phyloP scores from a whole-genome alignment of 1,140 invertebrate genomes.

The Coenobita brevimanus region DNA sequence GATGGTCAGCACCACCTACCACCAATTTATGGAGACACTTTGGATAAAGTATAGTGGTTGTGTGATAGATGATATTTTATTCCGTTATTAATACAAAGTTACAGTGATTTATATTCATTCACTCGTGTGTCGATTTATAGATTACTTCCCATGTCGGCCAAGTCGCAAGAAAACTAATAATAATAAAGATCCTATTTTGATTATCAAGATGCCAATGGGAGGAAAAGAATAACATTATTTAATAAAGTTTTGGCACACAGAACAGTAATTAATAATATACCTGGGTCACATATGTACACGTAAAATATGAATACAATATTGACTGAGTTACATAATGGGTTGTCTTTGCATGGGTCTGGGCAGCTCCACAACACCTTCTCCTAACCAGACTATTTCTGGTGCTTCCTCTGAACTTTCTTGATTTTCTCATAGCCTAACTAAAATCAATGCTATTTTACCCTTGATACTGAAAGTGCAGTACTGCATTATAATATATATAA shows the following conservation, averaged over 20 bases:
- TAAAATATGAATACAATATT: constrained; percentile 61
- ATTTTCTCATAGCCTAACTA: no score
- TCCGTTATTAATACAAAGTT: constrained; percentile 65
- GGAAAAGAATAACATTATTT: no score
- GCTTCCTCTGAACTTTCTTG: no score
- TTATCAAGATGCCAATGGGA: constrained; percentile 42
- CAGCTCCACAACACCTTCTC: no score
- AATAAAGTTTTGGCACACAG: constrained; percentile 56
- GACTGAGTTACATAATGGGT: constrained; percentile 64
- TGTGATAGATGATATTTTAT: constrained; percentile 61
- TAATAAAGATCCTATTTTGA: constrained; percentile 59
- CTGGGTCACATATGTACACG: constrained; percentile 43
- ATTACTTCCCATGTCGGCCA: constrained; percentile 55
- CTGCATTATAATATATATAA: no score
- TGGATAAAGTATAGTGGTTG: background rate
- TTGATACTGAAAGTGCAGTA: no score
- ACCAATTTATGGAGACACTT: background rate
- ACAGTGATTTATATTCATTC: constrained; percentile 65
- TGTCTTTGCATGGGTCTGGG: no score
- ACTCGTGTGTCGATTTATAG: constrained; percentile 62
- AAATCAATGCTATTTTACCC: no score
- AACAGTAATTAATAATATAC: constrained; percentile 52
- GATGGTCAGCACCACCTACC: no score
- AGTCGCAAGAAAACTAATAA: constrained; percentile 54
- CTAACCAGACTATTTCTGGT: no score